A percentile compares a stretch with the other conserved stretches of the same genome.
These are phyloP conservation scores for Crossaster papposus DNA, from an alignment of 53 echinoderm and acorn worm genomes.

Conservation along the genomic window DNA sequence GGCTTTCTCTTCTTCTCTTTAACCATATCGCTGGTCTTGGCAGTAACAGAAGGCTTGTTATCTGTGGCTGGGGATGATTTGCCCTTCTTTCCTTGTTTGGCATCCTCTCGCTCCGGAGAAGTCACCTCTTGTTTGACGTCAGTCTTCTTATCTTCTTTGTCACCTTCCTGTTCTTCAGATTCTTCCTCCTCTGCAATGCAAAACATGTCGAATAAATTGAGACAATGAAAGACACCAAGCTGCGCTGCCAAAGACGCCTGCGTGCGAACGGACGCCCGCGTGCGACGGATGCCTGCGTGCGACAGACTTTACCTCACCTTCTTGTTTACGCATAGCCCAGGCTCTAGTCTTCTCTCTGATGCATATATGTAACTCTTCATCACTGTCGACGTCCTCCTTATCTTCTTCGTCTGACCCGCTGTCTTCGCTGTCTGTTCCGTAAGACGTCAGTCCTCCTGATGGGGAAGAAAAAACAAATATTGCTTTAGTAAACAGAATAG, in stretches of 20 bases:
- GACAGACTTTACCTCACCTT: neutral
- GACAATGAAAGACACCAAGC: too few relatives aligned
- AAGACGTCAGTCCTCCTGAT: conserved; percentile 78
- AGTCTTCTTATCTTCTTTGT: conserved; percentile 29
- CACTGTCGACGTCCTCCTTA: conserved; percentile 78
- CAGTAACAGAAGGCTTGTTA: conserved; percentile 3
- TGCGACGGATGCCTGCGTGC: too few relatives aligned
- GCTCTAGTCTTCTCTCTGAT: conserved; percentile 74
- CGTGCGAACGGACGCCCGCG: too few relatives aligned
- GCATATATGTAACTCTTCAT: conserved; percentile 75
- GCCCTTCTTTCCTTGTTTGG: conserved; percentile 26
- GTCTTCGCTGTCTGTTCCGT: conserved; percentile 84
- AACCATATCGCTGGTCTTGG: neutral
- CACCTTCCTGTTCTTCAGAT: conserved; percentile 36
- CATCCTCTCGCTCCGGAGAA: conserved; percentile 20
- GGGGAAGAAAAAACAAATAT: neutral
- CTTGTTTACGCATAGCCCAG: conserved; percentile 65
- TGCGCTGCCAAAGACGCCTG: too few relatives aligned
- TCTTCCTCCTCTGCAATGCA: conserved; percentile 34
- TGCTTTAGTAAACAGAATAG: neutral
- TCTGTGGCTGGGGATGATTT: conserved; percentile 19
- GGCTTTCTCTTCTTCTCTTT: neutral
- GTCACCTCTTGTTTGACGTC: conserved; percentile 24
- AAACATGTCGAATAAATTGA: neutral
- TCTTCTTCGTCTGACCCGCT: conserved; percentile 69